Evolutionary conservation across 92 coral and sea anemone species (phyloP), one percentile per base, ranked within the genome.

Genomic region (Actinernus sp.): DNA sequence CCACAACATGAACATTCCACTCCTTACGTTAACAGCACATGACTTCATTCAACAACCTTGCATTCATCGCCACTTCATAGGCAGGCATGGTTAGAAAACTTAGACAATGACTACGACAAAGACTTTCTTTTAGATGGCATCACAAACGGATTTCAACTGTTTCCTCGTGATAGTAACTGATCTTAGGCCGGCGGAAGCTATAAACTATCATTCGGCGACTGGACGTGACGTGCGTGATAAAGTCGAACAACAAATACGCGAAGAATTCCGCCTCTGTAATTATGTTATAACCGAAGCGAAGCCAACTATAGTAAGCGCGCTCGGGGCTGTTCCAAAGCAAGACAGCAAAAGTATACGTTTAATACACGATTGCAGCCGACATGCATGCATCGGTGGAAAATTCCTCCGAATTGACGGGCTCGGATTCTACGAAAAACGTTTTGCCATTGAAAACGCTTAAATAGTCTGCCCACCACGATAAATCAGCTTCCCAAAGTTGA

Each of bases 231-330:
- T 14, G 41, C 41, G 41, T 34, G 41, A 34, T 6, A 34, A 34
- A 14, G 41, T 14, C 8, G 41, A 34, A 34, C 41, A 34, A 34
- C 41, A 34, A 34, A 34, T 34, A 6, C 41, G 6, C 5, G 34
- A 49, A 4, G 73, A 65, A 36, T 47, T 65, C 28, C 59, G 36
- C 17, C 30, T 16, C 8, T 31, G 73, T 11, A 50, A 49, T 39
- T 65, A 65, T 39, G 27, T 61, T 3, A 23, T 65, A 2, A 31
- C 60, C 46, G 36, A 40, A 26, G 48, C 10, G 31, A 63, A 65
- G 31, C 61, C 49, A 31, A 23, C 60, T 24, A 65, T 31, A 48
- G 73, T 65, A 48, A 65, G 73, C 29, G 49, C 33, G 29, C 20
- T 65, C 4, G 49, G 73, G 31, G 73, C 61, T 0, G 47, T 65